These are phyloP conservation scores for Sebastes vulpes DNA, from an alignment of 2,797 vertebrate species.

Conservation along the genomic window DNA sequence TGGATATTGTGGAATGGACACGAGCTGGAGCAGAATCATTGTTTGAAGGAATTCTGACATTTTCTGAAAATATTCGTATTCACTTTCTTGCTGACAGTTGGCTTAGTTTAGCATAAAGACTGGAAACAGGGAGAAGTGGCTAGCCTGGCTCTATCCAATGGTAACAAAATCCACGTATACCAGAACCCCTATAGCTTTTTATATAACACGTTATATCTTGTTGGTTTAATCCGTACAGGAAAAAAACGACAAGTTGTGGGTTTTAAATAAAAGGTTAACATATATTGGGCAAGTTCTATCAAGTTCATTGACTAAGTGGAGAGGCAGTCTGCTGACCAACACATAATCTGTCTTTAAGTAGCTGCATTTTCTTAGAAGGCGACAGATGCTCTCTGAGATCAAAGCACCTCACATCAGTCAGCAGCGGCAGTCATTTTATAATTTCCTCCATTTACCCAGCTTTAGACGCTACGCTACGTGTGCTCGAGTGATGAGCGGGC, in stretches of 20 bases:
- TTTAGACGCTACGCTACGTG: background rate
- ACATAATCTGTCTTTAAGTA: background rate
- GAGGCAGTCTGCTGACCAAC: background rate
- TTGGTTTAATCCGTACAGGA: background rate
- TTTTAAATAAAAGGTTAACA: no score
- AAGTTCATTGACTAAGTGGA: background rate
- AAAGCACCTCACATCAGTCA: constrained; percentile 35
- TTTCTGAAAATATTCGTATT: background rate
- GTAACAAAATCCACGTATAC: background rate
- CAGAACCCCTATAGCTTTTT: background rate
- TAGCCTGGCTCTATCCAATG: background rate
- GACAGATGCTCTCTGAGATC: constrained; percentile 33
- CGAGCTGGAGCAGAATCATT: background rate
- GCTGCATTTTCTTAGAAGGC: constrained; percentile 20
- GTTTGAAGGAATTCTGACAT: background rate
- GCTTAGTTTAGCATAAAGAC: background rate
- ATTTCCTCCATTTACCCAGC: constrained; percentile 35
- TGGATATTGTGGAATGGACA: background rate
- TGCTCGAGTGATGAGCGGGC: constrained; percentile 40
- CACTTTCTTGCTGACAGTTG: background rate
- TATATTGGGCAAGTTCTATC: background rate
- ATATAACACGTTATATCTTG: background rate
- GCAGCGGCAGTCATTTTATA: constrained; percentile 3
- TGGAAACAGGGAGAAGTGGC: background rate
- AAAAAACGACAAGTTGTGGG: background rate